Conservation (phyloP, 2,113 vertebrate species). For the Dicerorhinus sumatrensis region DNA sequence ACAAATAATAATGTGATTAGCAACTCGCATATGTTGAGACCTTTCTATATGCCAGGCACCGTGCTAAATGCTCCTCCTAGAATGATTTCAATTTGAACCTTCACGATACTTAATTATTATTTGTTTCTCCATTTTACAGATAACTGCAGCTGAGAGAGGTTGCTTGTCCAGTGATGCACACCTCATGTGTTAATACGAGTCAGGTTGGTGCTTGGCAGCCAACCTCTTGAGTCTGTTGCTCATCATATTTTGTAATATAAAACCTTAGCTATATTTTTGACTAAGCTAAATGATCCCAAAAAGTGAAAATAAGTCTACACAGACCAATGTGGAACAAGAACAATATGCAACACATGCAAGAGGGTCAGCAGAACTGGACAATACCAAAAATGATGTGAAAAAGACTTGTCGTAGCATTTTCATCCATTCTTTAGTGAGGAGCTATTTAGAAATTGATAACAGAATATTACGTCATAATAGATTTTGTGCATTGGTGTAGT, state of each 20-base stretch:
- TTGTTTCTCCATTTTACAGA: neutral
- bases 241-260: neutral
- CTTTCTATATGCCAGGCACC: neutral
- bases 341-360: neutral
- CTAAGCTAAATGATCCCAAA: neutral
- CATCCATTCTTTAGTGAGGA: neutral
- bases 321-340: accelerated
- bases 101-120: neutral
- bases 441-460: neutral
- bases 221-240: neutral
- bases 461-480: neutral
- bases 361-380: neutral
- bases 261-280: neutral
- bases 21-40: neutral
- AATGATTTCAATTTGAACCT: neutral
- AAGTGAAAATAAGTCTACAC: neutral
- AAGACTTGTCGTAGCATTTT: neutral
- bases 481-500: neutral
- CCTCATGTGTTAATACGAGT: neutral
- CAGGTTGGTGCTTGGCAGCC: neutral
- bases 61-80: neutral
- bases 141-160: neutral
- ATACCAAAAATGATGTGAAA: neutral
- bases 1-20: neutral
- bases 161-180: neutral